Percentiles rank a stretch among this genome's conserved stretches.
These are phyloP conservation scores for Ptychoptera contaminata DNA, from an alignment of 2,888 invertebrate species.

Conservation along the genomic window DNA sequence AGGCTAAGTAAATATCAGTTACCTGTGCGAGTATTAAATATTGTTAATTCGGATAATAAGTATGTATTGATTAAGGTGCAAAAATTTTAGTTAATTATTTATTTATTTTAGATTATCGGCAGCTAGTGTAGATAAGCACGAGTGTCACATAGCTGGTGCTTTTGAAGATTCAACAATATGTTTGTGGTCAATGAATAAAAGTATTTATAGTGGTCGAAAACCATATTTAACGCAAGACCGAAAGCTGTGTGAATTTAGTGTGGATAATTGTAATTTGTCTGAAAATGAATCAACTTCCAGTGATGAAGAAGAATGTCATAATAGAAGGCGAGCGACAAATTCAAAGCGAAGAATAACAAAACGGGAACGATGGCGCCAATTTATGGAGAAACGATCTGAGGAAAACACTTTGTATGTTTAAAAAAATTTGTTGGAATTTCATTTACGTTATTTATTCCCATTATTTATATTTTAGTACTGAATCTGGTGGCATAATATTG, in stretches of 20 bases:
- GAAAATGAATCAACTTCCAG: slow-evolving; percentile 5
- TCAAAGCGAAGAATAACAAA: slow-evolving; percentile 7
- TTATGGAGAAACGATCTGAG: slow-evolving; percentile 10
- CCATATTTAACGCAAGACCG: slow-evolving; percentile 19
- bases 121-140: slow-evolving; percentile 21
- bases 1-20: slow-evolving; percentile 9
- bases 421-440: slow-evolving; percentile 2
- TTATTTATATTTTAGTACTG: slow-evolving; percentile 23
- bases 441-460: slow-evolving; percentile 3
- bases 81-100: neutral
- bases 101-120: slow-evolving; percentile 9
- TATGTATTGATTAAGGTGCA: slow-evolving; percentile 1
- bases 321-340: slow-evolving; percentile 8
- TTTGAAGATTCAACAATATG: slow-evolving; percentile 26
- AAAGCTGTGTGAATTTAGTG: slow-evolving; percentile 22
- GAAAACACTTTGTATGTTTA: slow-evolving; percentile 25
- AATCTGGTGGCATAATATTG: slow-evolving; percentile 43
- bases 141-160: slow-evolving; percentile 28
- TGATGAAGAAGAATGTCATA: slow-evolving; percentile 7
- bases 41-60: slow-evolving; percentile 12
- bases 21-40: slow-evolving; percentile 11
- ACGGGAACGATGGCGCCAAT: slow-evolving; percentile 14
- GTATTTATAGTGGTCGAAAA: slow-evolving; percentile 21
- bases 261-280: slow-evolving; percentile 16
- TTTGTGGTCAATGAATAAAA: slow-evolving; percentile 28